These are phyloP conservation scores for Stercorarius parasiticus DNA, from an alignment of 2,113 vertebrate species.

Conservation along the genomic window DNA sequence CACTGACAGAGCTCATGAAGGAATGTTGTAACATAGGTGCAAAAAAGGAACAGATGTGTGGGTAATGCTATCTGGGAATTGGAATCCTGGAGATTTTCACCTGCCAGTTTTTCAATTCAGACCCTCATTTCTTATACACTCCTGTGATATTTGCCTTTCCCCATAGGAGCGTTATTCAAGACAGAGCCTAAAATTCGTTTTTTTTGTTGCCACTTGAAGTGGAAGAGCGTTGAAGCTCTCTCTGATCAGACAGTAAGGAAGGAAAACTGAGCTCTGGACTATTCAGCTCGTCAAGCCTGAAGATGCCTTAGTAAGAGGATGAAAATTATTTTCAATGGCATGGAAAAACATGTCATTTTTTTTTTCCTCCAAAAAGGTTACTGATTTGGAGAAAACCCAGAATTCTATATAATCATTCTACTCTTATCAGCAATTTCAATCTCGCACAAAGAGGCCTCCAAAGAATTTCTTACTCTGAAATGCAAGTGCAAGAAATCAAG, in stretches of 20 bases:
- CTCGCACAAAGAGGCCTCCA: background rate
- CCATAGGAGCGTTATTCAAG: background rate
- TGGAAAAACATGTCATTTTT: background rate
- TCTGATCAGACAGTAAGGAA: background rate
- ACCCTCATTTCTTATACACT: background rate
- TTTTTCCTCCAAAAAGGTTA: fast-evolving
- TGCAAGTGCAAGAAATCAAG: background rate
- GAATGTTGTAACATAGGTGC: background rate
- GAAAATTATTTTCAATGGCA: background rate
- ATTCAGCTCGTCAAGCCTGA: background rate
- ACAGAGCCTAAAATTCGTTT: background rate
- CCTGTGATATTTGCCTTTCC: background rate
- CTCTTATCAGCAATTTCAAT: background rate
- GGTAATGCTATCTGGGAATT: background rate
- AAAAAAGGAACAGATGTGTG: background rate
- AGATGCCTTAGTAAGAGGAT: background rate
- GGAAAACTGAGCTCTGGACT: background rate
- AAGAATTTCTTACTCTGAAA: background rate
- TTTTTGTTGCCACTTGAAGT: background rate
- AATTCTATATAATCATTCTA: background rate
- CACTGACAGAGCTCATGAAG: background rate
- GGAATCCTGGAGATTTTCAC: background rate
- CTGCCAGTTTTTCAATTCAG: background rate
- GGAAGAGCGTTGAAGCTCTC: background rate
- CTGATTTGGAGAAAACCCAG: background rate